Base-by-base conservation (phyloP, 2,888 invertebrate genomes). In the Liopterus haemorrhoidalis region DNA sequence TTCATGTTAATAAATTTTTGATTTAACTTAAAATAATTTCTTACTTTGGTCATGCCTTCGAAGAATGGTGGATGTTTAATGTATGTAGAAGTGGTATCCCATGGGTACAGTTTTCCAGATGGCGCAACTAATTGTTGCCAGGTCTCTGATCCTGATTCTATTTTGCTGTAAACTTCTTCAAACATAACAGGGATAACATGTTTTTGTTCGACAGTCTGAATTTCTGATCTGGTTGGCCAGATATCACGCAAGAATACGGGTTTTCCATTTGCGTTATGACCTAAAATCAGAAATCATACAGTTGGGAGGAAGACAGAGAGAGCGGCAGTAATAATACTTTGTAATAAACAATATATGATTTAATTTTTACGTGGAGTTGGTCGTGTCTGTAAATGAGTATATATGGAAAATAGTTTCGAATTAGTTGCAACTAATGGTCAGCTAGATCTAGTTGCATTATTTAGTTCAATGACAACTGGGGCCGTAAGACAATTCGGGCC, bases 51-150 rank as follows among this genome's bases (percentile, higher is more conserved):
- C 83, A 94, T 88, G 28, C 74, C 76, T 30, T 90, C 85, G 67
- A 97, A 97, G 76, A 95, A 99, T 2, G 97, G 97, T 0, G 97
- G 97, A 52, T 74, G 80, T 70, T 95, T 94, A 55, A 99, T 96
- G 66, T 97, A 99, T 0, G 97, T 97, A 0, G 95, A 96, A 43
- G 73, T 72, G 0, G 63, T 58, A 57, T 92, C 90, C 97, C 97
- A 99, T 0, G 90, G 86, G 69, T 96, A 99, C 14, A 95, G 72
- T 60, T 82, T 77, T 5, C 86, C 83, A 14, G 79, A 75, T 0
- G 94, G 89, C 2, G 91, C 87, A 1, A 78, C 66, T 41, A 97
- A 69, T 0, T 72, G 68, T 59, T 90, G 89, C 97, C 97, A 97
- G 25, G 82, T 79, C 1, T 76, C 66, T 5, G 88, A 93, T 0